Percentiles rank a stretch among this genome's conserved stretches.
These are phyloP conservation scores for Myotis findleyi DNA, from an alignment of 2,797 vertebrate genomes.

Conservation along the genomic window DNA sequence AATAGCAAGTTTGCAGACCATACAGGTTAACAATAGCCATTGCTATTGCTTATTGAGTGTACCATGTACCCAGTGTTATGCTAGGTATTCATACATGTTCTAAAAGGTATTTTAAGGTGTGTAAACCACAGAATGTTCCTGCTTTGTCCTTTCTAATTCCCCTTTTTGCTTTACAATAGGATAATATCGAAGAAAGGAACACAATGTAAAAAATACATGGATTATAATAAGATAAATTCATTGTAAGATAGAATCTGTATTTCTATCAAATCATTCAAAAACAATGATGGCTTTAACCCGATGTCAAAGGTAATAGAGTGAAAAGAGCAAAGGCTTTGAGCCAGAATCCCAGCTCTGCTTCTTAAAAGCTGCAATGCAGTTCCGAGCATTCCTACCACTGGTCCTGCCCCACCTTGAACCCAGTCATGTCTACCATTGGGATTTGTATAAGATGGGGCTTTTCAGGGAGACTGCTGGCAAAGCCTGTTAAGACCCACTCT, in stretches of 20 bases:
- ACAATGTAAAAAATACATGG: not conserved
- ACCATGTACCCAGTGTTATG: accelerated
- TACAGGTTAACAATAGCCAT: not conserved
- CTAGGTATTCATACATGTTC: not conserved
- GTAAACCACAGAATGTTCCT: not conserved
- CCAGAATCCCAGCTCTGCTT: not conserved
- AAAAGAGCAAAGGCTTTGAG: not conserved
- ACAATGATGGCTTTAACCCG: not conserved
- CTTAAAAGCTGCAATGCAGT: not conserved
- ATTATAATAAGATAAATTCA: not conserved
- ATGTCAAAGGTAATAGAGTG: not conserved
- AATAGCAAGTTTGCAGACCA: not conserved
- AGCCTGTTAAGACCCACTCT: not conserved
- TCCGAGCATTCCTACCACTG: accelerated
- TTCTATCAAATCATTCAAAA: not conserved
- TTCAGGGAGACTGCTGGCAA: not conserved
- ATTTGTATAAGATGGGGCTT: not conserved
- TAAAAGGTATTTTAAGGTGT: not conserved
- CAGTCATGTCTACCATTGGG: not conserved
- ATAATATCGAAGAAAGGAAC: not conserved
- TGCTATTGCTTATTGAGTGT: not conserved
- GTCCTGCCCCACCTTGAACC: not conserved
- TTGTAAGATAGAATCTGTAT: not conserved
- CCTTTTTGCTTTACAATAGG: not conserved
- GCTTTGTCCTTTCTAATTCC: not conserved